A percentile compares a stretch with the other conserved stretches of the same genome.
Conservation (phyloP, 1,140 invertebrate genomes). For the Zaprionus taronus region DNA sequence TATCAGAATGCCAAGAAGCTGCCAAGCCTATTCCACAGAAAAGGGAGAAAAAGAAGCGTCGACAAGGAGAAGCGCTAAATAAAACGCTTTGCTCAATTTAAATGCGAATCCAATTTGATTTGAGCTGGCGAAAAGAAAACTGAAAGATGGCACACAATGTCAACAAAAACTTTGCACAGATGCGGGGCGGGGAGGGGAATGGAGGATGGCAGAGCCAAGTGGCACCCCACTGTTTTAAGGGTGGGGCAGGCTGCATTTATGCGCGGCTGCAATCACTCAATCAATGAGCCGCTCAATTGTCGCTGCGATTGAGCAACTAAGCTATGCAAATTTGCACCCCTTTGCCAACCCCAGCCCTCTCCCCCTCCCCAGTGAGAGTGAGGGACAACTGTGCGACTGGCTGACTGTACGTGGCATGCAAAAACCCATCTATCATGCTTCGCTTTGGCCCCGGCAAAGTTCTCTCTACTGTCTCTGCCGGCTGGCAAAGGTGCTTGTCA, state of each 20-base stretch:
- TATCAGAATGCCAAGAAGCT: constrained; percentile 30
- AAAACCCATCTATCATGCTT: constrained; percentile 56
- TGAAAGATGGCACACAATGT: constrained; percentile 65
- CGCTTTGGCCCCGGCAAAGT: constrained; percentile 22
- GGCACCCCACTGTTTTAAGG: constrained; percentile 18
- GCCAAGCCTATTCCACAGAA: constrained; percentile 33
- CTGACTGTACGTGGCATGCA: constrained; percentile 20
- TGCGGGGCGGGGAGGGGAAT: constrained; percentile 1
- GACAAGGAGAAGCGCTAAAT: constrained; percentile 27
- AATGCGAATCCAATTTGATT: constrained; percentile 76
- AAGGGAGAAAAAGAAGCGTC: neutral
- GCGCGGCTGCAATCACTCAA: constrained; percentile 57
- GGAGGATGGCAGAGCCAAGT: neutral
- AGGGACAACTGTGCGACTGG: neutral
- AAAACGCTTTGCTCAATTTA: constrained; percentile 67
- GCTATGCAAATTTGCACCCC: constrained; percentile 70
- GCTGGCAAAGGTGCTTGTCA: constrained; percentile 50
- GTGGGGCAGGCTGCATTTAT: constrained; percentile 43
- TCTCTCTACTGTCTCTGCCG: constrained; percentile 6
- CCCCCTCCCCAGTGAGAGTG: no score
- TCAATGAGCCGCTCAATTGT: constrained; percentile 78
- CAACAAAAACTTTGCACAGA: constrained; percentile 66
- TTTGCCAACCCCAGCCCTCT: neutral
- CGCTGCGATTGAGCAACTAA: constrained; percentile 76
- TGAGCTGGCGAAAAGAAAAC: constrained; percentile 59